Evolutionary conservation across 2,113 vertebrate species (phyloP), one percentile per base, ranked within the genome.

Genomic region (Oreocharis arfaki): DNA sequence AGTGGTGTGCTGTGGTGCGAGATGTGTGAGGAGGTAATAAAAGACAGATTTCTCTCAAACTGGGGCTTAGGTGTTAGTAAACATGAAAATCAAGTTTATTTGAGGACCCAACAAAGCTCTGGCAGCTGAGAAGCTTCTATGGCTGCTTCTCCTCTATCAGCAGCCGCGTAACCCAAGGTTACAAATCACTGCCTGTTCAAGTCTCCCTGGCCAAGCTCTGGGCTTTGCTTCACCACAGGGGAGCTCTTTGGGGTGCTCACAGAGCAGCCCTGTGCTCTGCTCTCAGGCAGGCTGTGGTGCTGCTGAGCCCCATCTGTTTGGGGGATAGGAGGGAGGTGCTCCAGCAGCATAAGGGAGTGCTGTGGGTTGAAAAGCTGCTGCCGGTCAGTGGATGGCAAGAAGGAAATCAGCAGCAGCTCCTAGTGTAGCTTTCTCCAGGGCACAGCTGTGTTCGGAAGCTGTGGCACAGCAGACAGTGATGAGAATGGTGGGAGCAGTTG

Each of bases 381-480:
- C 56, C 50, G 70, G 21, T 82, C 47, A 41, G 9, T 8, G 22
- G 16, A 3, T 88, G 44, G 33, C 65, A 52, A 19, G 32, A n/a
- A 41, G 79, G 60, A 90, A 55, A 73, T 6, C 33, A 8, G 39
- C 73, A 67, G 49, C 42, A 67, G 0, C 26, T 69, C 59, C 37
- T 49, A 75, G 17, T 57, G 28, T 39, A n/a, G 71, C 61, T 42
- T 44, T 30, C 81, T 67, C 9, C 67, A 44, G 69, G 71, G 52
- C 63, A 42, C 1, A 1, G 76, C 76, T 91, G 53, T 60, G 37
- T 10, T 11, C 35, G 39, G 30, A 9, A 33, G 42, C 56, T 24
- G 50, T 4, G 1, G 22, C 16, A 1, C 56, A 28, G 67, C 0
- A 3, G 50, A 13, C 0, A 0, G 18, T 11, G 59, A 52, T 46